phyloP scores from a whole-genome alignment of 2,888 invertebrate species.

The Biston betularia region DNA sequence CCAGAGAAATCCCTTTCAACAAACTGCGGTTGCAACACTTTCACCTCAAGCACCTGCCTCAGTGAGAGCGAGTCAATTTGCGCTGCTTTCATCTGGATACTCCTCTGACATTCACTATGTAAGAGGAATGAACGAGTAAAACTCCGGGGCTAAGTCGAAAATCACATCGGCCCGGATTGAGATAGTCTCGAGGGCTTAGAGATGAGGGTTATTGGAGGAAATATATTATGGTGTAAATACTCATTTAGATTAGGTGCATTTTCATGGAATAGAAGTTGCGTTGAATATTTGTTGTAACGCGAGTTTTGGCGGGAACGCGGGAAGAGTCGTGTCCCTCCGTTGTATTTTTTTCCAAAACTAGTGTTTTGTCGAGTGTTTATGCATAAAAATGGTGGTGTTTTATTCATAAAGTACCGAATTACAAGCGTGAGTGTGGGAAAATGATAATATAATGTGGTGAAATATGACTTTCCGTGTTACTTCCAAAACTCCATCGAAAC shows the following conservation, averaged over 20 bases:
- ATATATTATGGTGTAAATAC: conserved; percentile 31
- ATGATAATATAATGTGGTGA: too few relatives aligned
- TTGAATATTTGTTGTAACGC: too few relatives aligned
- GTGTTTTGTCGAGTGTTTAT: too few relatives aligned
- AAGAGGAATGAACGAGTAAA: conserved; percentile 43
- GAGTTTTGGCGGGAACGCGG: too few relatives aligned
- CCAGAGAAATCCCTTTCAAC: neutral
- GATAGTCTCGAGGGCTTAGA: conserved; percentile 55
- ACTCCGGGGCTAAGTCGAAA: conserved; percentile 59
- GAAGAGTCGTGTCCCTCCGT: too few relatives aligned
- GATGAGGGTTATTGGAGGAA: conserved; percentile 48
- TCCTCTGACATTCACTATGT: conserved; percentile 17
- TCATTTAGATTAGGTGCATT: conserved; percentile 38
- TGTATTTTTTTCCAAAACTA: too few relatives aligned
- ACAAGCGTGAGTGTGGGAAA: too few relatives aligned
- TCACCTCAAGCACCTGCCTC: conserved; percentile 2
- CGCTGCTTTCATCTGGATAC: conserved; percentile 8
- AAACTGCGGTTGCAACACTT: neutral
- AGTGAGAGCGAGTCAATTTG: conserved; percentile 11
- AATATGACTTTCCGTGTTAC: too few relatives aligned
- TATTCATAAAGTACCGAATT: too few relatives aligned
- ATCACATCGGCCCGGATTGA: conserved; percentile 57
- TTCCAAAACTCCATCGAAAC: too few relatives aligned
- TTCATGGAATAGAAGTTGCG: conserved; percentile 3
- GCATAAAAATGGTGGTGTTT: too few relatives aligned